Base-by-base conservation (phyloP, 2,888 invertebrate genomes). In the Gortyna flavago region DNA sequence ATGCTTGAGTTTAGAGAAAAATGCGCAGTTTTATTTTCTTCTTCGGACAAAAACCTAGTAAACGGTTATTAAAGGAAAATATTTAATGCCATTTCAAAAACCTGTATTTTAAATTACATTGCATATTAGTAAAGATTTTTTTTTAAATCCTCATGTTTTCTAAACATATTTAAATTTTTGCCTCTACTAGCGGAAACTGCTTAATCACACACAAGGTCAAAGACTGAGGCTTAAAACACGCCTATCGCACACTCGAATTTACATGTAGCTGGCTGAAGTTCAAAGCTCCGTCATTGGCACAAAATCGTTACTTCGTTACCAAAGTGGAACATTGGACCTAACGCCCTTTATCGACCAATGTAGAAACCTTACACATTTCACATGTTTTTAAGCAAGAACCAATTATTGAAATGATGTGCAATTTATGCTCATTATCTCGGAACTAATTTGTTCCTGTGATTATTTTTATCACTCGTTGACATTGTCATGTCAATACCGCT, bases 401-500 rank as follows among this genome's bases (percentile, higher is more conserved):
- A 16, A 16, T 11, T 35, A 32, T 54, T 54, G 38, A 44, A 61
- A 51, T 59, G 41, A 67, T 57, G 57, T 59, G 35, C 13, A 66
- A 29, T 38, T 38, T 59, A 57, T 44, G 75, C 35, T 71, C 79
- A 79, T 71, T 64, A 75, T 51, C 41, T 77, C 8, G 11, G 32
- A 72, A 65, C 72, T 72, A 73, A 75, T 69, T 54, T 68, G 41
- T 68, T 67, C 32, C 35, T 59, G 29, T 64, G 38, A 21, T 65
- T 65, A 48, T 69, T 61, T 61, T 68, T 79, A 74, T 69, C 70
- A 61, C 59, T 18, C 32, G 65, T 77, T 77, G 41, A 79, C 84
- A 79, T 75, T 75, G 72, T 48, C 29, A 65, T 57, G 69, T 38
- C 32, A 76, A 84, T 74, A 75, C 54, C 69, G 66, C 67, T 80